Evolutionary conservation across 2,113 vertebrate species (phyloP), one percentile per base, ranked within the genome.

Genomic region (human (Homo sapiens)): DNA sequence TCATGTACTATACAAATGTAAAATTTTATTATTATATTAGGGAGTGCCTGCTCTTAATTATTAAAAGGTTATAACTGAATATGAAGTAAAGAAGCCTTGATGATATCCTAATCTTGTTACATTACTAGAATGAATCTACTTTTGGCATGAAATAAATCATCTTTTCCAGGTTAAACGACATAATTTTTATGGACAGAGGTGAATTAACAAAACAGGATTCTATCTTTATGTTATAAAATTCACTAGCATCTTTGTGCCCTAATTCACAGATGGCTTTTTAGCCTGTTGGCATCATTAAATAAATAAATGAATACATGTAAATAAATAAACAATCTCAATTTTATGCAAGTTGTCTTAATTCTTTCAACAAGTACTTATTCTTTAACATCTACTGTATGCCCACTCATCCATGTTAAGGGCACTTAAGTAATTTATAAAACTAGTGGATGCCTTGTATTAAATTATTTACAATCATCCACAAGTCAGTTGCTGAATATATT

Each of bases 391-490:
- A 35, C 2, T 78, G 0, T 32, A 35, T 85, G 2, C n/a, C 22
- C 55, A 22, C 7, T 25, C 23, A 89, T 32, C 25, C 16, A 45
- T 68, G 17, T 78, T 89, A 40, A 75, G 6, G 0, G 8, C 35
- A 57, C 23, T 45, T 82, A 22, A 20, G 22, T 73, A 75, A 94
- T 59, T 92, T 73, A 61, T 25, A 76, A 59, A 73, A 75, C 25
- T 72, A 83, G 30, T 57, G 8, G 64, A 57, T 89, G 5, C 2
- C 64, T 82, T 85, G 2, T 52, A 45, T 89, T 94, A 25, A 35
- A 79, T 95, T 95, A 84, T 90, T 83, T 82, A 72, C 32, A 87
- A 75, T 23, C 68, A 45, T 66, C 61, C 55, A 78, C 64, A 85
- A 50, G 35, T 78, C 20, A 90, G 17, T 68, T 88, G 57, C 38